Base-by-base conservation (phyloP, 2,113 vertebrate species). In the Phrynosoma platyrhinos region DNA sequence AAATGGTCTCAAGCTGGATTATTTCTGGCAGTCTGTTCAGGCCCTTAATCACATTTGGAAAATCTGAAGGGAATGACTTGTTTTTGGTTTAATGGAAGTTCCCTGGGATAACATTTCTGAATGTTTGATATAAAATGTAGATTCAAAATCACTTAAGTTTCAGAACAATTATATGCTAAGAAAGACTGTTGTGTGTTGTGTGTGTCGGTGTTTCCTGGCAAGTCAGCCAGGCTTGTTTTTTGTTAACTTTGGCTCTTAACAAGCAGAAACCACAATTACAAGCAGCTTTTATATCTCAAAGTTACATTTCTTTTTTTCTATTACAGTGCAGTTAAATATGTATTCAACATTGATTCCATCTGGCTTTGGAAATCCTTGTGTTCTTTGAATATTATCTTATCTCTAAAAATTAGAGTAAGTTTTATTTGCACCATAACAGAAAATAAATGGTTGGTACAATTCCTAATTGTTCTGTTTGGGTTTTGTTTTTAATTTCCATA, bases 301-400 rank as follows among this genome's bases (percentile, higher is more conserved):
- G 92, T 92, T 94, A 87, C 69, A 93, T 79, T 79, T 95, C 91
- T 72, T 83, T 83, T 95, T 84, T 95, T 72, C 83, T 87, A 89
- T 82, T 85, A 52, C 87, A 87, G 80, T 88, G 23, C 66, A 91
- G 83, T 68, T 90, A 76, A 90, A 83, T 52, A 36, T 64, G 80
- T 89, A 90, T 42, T 1, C 85, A 87, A 18, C 7, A 92, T 83
- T 89, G 84, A 69, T 93, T 92, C 91, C 62, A 91, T 87, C 79
- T 89, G 68, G 87, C 69, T 92, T 92, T 88, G 84, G 36, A 55
- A 81, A 90, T 53, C 0, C 83, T 91, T 78, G 85, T 68, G 42
- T 88, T 88, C 71, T 87, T 96, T 95, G 79, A 91, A 91, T 94
- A 84, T 82, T 89, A 13, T 20, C 87, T 95, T 90, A n/a, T 68